These are phyloP conservation scores for Lithophane semibrunnea DNA, from an alignment of 2,888 invertebrate species.

Conservation along the genomic window DNA sequence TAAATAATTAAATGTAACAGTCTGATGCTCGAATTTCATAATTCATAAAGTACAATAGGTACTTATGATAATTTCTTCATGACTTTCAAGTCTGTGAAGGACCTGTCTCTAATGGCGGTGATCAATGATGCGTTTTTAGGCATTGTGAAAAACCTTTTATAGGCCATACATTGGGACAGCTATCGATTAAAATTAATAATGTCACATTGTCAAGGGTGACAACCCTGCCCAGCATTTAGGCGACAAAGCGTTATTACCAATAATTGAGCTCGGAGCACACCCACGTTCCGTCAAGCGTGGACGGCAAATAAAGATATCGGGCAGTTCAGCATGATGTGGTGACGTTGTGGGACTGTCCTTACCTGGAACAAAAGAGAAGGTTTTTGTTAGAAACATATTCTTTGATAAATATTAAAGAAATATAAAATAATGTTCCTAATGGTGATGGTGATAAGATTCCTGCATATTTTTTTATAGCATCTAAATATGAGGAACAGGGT, in stretches of 20 bases:
- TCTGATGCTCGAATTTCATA: too few species aligned
- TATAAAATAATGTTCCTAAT: background rate
- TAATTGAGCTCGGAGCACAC: conserved; percentile 75
- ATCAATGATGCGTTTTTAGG: too few species aligned
- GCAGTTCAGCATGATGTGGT: conserved; percentile 64
- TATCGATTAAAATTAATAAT: too few species aligned
- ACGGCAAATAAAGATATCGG: conserved; percentile 75
- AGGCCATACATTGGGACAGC: too few species aligned
- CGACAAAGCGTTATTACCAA: conserved; percentile 64
- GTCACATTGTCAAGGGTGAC: conserved; percentile 8
- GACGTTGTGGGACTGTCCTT: conserved; percentile 50
- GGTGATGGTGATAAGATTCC: background rate
- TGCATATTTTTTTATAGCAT: background rate
- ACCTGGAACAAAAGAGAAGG: conserved; percentile 72
- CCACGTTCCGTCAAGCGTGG: conserved; percentile 73
- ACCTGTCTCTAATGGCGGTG: too few species aligned
- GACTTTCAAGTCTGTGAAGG: too few species aligned
- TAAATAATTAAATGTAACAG: too few species aligned
- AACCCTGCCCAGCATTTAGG: conserved; percentile 49
- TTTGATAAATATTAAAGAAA: background rate
- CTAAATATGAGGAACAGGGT: too few species aligned
- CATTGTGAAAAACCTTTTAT: too few species aligned
- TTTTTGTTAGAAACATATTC: conserved; percentile 8
- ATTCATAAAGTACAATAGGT: too few species aligned
- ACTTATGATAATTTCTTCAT: too few species aligned